Percentiles rank a stretch among this genome's conserved stretches.
Evolutionary conservation across 2,113 vertebrate species (phyloP).

Genomic region (Protomyctophum bolini): DNA sequence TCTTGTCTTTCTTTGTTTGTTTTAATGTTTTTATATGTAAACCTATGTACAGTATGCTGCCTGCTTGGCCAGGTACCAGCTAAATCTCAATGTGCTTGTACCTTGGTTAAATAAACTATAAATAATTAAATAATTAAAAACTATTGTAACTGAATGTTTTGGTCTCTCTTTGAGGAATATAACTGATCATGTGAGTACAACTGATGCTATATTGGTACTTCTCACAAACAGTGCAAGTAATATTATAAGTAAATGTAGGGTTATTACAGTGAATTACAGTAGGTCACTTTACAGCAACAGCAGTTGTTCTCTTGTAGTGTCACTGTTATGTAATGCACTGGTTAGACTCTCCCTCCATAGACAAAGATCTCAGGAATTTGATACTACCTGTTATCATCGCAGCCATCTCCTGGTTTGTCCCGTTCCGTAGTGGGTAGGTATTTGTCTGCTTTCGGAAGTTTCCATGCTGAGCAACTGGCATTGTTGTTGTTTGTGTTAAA

Average conservation of each 20-base stretch:
- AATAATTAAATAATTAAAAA: no score
- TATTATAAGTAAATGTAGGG: not conserved
- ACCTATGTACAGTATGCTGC: no score
- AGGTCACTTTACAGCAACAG: slow-evolving; percentile 6
- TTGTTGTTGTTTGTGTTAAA: not conserved
- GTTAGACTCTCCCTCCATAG: not conserved
- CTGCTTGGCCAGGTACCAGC: no score
- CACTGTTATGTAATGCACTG: slow-evolving; percentile 4
- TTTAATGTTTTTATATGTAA: no score
- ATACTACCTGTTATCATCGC: not conserved
- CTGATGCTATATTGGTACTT: no score
- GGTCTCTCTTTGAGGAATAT: no score
- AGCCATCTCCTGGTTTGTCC: not conserved
- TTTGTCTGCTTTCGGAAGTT: slow-evolving; percentile 9
- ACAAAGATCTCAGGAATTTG: not conserved
- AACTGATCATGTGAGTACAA: no score
- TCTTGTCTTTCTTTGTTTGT: no score
- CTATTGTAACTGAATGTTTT: no score
- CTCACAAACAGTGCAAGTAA: not conserved
- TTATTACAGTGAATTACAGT: not conserved
- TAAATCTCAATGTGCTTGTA: no score
- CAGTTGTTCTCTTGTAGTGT: slow-evolving; percentile 40
- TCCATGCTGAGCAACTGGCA: not conserved
- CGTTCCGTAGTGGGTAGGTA: not conserved
- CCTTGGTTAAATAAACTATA: no score